phyloP scores from a whole-genome alignment of 2,797 vertebrate species.

The Siniperca undulata region DNA sequence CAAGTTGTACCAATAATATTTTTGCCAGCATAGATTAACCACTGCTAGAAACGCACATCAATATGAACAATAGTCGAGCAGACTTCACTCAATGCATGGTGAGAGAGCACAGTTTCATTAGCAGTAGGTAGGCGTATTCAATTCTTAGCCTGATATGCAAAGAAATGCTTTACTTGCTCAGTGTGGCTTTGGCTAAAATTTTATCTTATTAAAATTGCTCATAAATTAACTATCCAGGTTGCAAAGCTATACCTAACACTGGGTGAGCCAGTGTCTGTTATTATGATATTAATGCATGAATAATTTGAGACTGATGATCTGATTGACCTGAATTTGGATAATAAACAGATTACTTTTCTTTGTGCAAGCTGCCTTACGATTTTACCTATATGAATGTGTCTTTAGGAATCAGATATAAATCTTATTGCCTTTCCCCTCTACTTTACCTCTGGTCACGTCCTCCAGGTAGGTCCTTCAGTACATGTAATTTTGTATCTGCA shows the following conservation, averaged over 20 bases:
- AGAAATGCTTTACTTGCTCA: constrained; percentile 18
- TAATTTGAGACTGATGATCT: constrained; percentile 13
- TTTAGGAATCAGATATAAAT: constrained; percentile 20
- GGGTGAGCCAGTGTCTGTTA: constrained; percentile 2
- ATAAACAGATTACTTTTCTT: constrained; percentile 18
- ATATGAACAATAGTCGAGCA: not conserved
- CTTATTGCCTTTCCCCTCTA: constrained; percentile 17
- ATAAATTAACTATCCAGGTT: constrained; percentile 42
- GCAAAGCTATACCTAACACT: constrained; percentile 7
- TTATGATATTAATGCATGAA: not conserved
- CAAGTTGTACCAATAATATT: constrained; percentile 11
- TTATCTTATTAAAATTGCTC: constrained; percentile 40
- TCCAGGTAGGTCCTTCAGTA: constrained; percentile 20
- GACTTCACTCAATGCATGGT: not conserved
- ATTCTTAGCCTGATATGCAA: constrained; percentile 21
- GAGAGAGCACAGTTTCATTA: constrained; percentile 27
- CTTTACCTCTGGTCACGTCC: constrained; percentile 27
- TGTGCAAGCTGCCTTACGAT: not conserved
- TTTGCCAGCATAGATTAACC: not conserved
- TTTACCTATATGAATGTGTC: constrained; percentile 27
- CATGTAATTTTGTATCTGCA: constrained; percentile 36
- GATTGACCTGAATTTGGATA: constrained; percentile 33
- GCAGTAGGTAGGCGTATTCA: constrained; percentile 15
- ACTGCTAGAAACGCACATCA: constrained; percentile 22
- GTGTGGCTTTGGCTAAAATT: constrained; percentile 31